Conservation (phyloP, 2,113 vertebrate genomes). For the Suricata suricatta region DNA sequence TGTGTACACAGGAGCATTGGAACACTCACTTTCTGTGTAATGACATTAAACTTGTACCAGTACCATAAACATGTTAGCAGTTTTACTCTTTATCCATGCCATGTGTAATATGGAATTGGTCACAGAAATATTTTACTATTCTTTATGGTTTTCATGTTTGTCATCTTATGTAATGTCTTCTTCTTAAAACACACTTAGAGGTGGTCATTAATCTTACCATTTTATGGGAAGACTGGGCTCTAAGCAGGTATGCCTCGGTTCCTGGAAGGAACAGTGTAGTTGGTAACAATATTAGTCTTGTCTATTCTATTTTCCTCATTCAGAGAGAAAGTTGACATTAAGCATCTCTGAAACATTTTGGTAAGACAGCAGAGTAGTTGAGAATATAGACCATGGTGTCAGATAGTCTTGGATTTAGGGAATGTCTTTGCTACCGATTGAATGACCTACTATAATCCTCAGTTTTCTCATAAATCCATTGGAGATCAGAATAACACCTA, state of each 20-base stretch:
- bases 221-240: background rate
- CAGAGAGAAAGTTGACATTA: background rate
- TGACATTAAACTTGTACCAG: background rate
- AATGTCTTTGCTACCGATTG: background rate
- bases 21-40: background rate
- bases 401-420: background rate
- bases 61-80: background rate
- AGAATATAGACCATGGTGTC: background rate
- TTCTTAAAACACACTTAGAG: background rate
- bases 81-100: background rate
- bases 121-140: background rate
- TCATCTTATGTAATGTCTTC: background rate
- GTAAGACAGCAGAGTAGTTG: background rate
- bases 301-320: background rate
- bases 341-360: background rate
- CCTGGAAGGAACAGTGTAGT: background rate
- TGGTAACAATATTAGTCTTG: background rate
- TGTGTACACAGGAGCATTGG: too few relatives aligned
- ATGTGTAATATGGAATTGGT: background rate
- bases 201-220: background rate
- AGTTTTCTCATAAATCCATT: background rate
- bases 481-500: background rate
- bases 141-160: background rate
- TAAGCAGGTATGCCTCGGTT: background rate
- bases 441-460: background rate